Evolutionary conservation across 2,113 vertebrate species (phyloP).

Genomic region (Phrynocephalus versicolor): DNA sequence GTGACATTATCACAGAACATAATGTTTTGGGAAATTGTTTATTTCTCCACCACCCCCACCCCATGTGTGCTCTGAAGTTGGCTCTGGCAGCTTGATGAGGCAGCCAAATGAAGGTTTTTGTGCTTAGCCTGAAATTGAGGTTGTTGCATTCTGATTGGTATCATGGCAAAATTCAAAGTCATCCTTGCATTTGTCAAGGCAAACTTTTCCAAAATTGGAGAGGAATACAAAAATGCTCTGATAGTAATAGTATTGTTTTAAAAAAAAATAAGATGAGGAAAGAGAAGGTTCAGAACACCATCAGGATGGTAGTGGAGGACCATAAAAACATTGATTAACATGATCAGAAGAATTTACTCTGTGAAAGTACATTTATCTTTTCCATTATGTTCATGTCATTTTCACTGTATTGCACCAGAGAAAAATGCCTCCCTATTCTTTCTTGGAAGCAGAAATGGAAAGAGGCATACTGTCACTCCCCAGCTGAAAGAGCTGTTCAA

Average conservation of each 20-base stretch:
- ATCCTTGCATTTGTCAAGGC: background rate
- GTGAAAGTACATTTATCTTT: background rate
- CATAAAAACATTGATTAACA: background rate
- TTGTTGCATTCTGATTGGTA: background rate
- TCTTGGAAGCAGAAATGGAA: background rate
- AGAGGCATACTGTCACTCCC: background rate
- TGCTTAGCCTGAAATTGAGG: background rate
- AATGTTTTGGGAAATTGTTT: slow-evolving; percentile 42
- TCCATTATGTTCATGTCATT: background rate
- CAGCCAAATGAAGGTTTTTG: slow-evolving; percentile 25
- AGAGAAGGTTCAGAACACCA: background rate
- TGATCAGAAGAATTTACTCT: background rate
- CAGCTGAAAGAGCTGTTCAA: too few species aligned
- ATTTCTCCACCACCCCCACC: background rate
- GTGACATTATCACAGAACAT: slow-evolving; percentile 43
- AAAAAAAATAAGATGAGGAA: background rate
- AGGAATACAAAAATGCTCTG: background rate
- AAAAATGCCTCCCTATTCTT: background rate
- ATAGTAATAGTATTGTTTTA: background rate
- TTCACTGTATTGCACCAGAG: background rate
- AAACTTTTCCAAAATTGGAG: background rate
- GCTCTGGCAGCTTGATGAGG: slow-evolving; percentile 1
- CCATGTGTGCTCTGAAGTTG: slow-evolving; percentile 18
- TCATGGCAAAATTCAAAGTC: background rate
- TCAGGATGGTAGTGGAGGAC: background rate